These are phyloP conservation scores for Ylistrum balloti DNA, from an alignment of 1,140 invertebrate genomes.

Conservation along the genomic window DNA sequence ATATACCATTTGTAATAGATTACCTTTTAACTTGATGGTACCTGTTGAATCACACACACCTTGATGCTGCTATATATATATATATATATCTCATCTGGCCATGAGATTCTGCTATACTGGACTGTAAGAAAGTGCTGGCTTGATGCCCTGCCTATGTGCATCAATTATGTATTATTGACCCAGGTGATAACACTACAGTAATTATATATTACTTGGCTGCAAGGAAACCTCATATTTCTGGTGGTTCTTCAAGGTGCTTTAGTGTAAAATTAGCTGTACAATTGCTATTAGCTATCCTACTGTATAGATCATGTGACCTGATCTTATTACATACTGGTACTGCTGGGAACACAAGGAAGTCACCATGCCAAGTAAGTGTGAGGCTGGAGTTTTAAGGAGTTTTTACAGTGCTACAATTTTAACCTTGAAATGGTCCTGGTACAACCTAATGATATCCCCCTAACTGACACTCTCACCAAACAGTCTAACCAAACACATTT, in stretches of 20 bases:
- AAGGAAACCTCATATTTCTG: neutral
- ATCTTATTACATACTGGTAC: neutral
- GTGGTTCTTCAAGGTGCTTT: neutral
- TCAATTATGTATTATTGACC: constrained; percentile 40
- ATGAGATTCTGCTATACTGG: neutral
- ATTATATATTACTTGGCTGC: constrained; percentile 10
- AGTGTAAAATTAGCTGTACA: neutral
- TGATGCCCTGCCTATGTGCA: neutral
- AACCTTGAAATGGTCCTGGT: too few species aligned
- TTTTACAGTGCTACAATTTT: too few species aligned
- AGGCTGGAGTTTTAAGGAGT: neutral
- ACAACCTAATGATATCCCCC: too few species aligned
- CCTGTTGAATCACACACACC: neutral
- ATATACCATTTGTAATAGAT: too few species aligned
- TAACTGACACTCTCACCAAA: too few species aligned
- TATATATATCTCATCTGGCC: too few species aligned
- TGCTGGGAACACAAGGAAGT: neutral
- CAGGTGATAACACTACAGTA: neutral
- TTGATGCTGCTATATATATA: neutral
- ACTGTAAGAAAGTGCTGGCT: neutral
- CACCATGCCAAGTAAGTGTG: constrained; percentile 11
- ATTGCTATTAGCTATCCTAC: neutral
- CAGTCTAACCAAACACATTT: too few species aligned
- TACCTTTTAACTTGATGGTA: too few species aligned
- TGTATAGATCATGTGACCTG: neutral